Evolutionary conservation across 2,797 vertebrate genomes (phyloP).

Genomic region (Danio choprae): DNA sequence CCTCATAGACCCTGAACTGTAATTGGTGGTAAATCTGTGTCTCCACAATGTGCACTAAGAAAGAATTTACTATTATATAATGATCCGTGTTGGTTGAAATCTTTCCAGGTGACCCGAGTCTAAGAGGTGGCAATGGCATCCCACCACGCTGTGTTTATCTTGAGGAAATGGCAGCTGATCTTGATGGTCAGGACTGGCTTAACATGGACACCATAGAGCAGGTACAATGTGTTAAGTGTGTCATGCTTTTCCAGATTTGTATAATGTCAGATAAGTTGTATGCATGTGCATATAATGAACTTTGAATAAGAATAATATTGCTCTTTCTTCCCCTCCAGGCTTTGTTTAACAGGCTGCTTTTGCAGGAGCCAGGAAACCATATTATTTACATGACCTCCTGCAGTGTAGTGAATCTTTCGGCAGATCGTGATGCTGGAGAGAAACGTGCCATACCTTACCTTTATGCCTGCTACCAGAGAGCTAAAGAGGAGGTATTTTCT

Average conservation of each 20-base stretch:
- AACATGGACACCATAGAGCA: slow-evolving; percentile 98
- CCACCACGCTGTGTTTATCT: slow-evolving; percentile 93
- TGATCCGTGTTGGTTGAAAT: slow-evolving; percentile 10
- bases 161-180: slow-evolving; percentile 92
- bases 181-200: slow-evolving; percentile 98
- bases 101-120: slow-evolving; percentile 89
- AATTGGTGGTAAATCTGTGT: background rate
- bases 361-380: slow-evolving; percentile 91
- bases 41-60: background rate
- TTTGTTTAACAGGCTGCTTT: slow-evolving; percentile 90
- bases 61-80: background rate
- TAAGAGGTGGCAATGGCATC: slow-evolving; percentile 93
- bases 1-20: background rate
- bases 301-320: slow-evolving; percentile 6
- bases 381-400: slow-evolving; percentile 94
- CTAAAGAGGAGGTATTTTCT: slow-evolving; percentile 90
- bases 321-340: slow-evolving; percentile 76
- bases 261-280: background rate
- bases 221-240: slow-evolving; percentile 72
- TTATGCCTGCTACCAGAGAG: slow-evolving; percentile 91
- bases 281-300: background rate
- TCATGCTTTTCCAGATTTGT: background rate
- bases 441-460: slow-evolving; percentile 90
- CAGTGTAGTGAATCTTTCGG: slow-evolving; percentile 87
- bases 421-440: slow-evolving; percentile 95